These are phyloP conservation scores for Protophormia terraenovae DNA, from an alignment of 2,888 invertebrate species.

Conservation along the genomic window DNA sequence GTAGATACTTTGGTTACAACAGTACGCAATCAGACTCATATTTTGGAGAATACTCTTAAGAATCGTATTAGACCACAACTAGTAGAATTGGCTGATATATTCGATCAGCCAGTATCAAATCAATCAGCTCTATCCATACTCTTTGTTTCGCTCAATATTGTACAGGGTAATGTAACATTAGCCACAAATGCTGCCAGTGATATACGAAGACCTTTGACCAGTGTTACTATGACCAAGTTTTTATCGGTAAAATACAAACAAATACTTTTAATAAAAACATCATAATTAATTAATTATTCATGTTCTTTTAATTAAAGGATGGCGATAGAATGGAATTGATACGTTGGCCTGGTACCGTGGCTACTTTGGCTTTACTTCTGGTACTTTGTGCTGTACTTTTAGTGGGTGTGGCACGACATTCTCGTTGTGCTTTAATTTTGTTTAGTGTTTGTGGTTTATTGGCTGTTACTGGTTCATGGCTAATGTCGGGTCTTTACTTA, in stretches of 20 bases:
- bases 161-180: constrained; percentile 88
- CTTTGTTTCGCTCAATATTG: constrained; percentile 86
- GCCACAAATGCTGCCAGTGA: constrained; percentile 90
- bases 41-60: constrained; percentile 88
- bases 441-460: constrained; percentile 93
- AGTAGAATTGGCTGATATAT: constrained; percentile 87
- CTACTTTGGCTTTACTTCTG: constrained; percentile 91
- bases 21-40: constrained; percentile 91
- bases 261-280: no score
- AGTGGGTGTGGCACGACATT: constrained; percentile 94
- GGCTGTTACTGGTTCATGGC: constrained; percentile 94
- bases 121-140: constrained; percentile 88
- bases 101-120: constrained; percentile 90
- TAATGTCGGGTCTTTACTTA: constrained; percentile 93
- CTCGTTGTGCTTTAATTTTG: constrained; percentile 93
- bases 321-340: constrained; percentile 88
- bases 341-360: constrained; percentile 95
- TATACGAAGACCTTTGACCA: constrained; percentile 87
- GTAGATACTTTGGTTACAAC: constrained; percentile 90
- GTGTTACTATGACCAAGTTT: constrained; percentile 86
- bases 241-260: constrained; percentile 81
- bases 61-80: constrained; percentile 87
- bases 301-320: constrained; percentile 81
- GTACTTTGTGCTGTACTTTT: constrained; percentile 94
- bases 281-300: not conserved